Percentiles rank a stretch among this genome's conserved stretches.
phyloP scores from a whole-genome alignment of 2,113 vertebrate species.

The Hemiprocne comata region DNA sequence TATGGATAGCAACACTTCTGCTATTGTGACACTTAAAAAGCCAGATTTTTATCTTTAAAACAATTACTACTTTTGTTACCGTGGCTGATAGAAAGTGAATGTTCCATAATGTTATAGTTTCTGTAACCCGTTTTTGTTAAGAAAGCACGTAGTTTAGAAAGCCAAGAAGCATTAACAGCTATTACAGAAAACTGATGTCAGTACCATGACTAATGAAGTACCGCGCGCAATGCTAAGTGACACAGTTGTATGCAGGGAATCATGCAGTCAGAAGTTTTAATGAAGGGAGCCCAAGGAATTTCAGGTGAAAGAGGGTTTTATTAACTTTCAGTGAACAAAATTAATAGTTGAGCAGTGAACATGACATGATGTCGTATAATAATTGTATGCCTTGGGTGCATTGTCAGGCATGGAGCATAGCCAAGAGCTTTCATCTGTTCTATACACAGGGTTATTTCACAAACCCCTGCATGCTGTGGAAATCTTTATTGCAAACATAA shows the following conservation, averaged over 20 bases:
- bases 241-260: conserved; percentile 21
- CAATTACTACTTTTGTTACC: conserved; percentile 18
- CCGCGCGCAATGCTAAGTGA: conserved; percentile 5
- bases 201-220: conserved; percentile 66
- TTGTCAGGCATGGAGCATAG: conserved; percentile 17
- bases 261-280: conserved; percentile 48
- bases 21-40: conserved; percentile 29
- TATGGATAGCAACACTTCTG: conserved; percentile 19
- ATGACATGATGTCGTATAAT: conserved; percentile 9
- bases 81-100: background rate
- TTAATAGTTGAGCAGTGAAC: conserved; percentile 42
- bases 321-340: conserved; percentile 44
- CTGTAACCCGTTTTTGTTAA: conserved; percentile 53
- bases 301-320: conserved; percentile 29
- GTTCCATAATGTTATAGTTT: conserved; percentile 31
- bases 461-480: conserved; percentile 2
- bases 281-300: conserved; percentile 49
- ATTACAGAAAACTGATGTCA: conserved; percentile 61
- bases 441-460: conserved; percentile 24
- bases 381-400: conserved; percentile 11
- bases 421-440: conserved; percentile 44
- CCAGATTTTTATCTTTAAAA: conserved; percentile 49
- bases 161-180: conserved; percentile 44
- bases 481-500: conserved; percentile 9
- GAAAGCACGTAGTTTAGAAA: conserved; percentile 13